Percentiles rank a stretch among this genome's conserved stretches.
phyloP scores from a whole-genome alignment of 2,113 vertebrate genomes.

The Gnathonemus echidnorhynchus region DNA sequence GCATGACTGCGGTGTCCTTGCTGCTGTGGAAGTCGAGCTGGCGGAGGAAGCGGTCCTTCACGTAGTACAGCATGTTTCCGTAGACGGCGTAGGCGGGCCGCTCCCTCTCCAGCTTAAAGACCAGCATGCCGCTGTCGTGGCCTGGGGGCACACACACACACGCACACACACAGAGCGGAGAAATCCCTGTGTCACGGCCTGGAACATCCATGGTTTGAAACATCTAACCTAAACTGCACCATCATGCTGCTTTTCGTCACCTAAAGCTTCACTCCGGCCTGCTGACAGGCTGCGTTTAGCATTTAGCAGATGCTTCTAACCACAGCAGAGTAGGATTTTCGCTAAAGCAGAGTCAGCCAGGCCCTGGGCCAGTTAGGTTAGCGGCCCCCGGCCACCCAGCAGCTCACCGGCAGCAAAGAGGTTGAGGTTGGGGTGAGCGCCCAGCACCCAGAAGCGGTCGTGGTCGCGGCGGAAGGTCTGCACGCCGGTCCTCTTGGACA shows the following conservation, averaged over 20 bases:
- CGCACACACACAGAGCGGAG: background rate
- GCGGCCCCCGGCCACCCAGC: background rate
- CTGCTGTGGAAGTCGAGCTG: slow-evolving; percentile 94
- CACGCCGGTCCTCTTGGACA: slow-evolving; percentile 93
- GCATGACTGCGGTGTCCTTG: slow-evolving; percentile 92
- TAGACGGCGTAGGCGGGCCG: slow-evolving; percentile 88
- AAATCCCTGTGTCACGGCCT: background rate
- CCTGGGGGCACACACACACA: slow-evolving; percentile 51
- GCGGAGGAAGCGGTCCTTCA: slow-evolving; percentile 88
- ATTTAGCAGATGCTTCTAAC: background rate
- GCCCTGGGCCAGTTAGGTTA: background rate
- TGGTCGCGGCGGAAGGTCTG: slow-evolving; percentile 94
- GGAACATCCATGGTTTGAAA: background rate
- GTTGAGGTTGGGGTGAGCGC: slow-evolving; percentile 94
- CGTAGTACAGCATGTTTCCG: slow-evolving; percentile 82
- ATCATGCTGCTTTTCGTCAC: background rate
- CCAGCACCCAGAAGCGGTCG: slow-evolving; percentile 94
- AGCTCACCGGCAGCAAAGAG: slow-evolving; percentile 85
- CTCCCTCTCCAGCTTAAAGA: slow-evolving; percentile 92
- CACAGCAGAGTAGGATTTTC: background rate
- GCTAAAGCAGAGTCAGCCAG: background rate
- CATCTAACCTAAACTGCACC: background rate
- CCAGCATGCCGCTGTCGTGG: slow-evolving; percentile 93
- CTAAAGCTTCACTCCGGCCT: background rate
- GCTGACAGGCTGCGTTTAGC: background rate